phyloP scores from a whole-genome alignment of 2,797 vertebrate species.

The Hyperoplus lanceolatus region DNA sequence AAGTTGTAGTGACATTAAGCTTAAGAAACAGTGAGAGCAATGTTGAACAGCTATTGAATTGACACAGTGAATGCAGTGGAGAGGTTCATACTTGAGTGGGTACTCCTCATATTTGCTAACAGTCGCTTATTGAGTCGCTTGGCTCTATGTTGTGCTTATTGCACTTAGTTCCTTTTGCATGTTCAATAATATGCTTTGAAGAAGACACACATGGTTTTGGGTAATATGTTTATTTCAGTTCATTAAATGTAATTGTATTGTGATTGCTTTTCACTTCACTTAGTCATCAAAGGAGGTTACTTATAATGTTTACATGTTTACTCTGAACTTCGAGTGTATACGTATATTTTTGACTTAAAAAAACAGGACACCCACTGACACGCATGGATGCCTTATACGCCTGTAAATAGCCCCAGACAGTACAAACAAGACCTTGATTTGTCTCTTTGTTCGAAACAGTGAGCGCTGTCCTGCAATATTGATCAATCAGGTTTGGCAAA shows the following conservation, averaged over 20 bases:
- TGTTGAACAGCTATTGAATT: too few relatives aligned
- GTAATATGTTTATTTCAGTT: too few relatives aligned
- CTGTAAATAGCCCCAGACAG: conserved; percentile 65
- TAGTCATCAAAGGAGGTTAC: conserved; percentile 3
- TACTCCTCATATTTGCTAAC: background rate
- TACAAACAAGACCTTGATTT: conserved; percentile 77
- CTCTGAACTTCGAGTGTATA: background rate
- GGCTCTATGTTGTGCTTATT: background rate
- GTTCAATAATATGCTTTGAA: background rate
- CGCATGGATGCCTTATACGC: conserved; percentile 25
- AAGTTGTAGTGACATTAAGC: background rate
- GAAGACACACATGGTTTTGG: background rate
- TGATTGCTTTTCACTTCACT: background rate
- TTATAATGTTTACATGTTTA: conserved; percentile 17
- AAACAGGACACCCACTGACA: background rate
- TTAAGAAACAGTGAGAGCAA: background rate
- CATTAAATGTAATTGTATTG: background rate
- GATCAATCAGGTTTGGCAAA: conserved; percentile 76
- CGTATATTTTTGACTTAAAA: conserved; percentile 28
- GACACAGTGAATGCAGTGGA: background rate
- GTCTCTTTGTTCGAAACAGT: conserved; percentile 70
- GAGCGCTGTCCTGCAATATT: conserved; percentile 64
- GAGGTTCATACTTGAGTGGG: background rate
- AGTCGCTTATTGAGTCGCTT: background rate
- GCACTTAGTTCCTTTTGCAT: background rate